Base-by-base conservation (phyloP, 2,888 invertebrate species). In the Tromatobia lineatoria region DNA sequence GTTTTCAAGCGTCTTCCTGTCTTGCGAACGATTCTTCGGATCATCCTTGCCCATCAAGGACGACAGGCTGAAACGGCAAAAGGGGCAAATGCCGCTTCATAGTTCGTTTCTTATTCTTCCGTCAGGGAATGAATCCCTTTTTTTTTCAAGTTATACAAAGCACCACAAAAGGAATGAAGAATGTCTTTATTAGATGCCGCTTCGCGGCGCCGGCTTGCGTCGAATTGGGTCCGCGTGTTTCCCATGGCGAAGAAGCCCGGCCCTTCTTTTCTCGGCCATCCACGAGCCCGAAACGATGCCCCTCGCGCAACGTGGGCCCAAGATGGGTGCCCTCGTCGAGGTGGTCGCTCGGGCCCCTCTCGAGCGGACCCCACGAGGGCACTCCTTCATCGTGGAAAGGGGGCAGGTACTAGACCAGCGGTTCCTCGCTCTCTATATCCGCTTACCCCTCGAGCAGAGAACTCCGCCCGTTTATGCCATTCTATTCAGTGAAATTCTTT, bases 151-250 rank as follows among this genome's bases (percentile, higher is more conserved):
- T 73, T 64, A 64, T 11, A 80, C 75, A 64, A 79, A 34, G 64
- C 77, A 86, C 87, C 87, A 91, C 90, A 91, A 91, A 91, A 89
- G 90, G 87, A 90, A 91, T 92, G 93, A 93, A 89, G 90, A 91
- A 93, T 93, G 92, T 92, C 93, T 93, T 91, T 92, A 93, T 93
- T 93, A 92, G 88, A 91, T 86, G 86, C 85, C 85, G 82, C 82
- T 82, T 57, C 70, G 61, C 57, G 74, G 74, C 47, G 75, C 86
- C 83, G 88, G 86, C 70, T 89, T 87, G 88, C 88, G 87, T 88
- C 90, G 90, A 92, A 93, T 92, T 86, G 83, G 85, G 88, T 87
- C 89, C 88, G 87, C 34, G 80, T 42, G 86, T 85, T 90, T 90
- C 87, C 87, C 88, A 85, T 79, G 87, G 86, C 87, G 88, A 67